Base-by-base conservation (phyloP, 1,140 invertebrate species). In the Frieseomelitta varia region DNA sequence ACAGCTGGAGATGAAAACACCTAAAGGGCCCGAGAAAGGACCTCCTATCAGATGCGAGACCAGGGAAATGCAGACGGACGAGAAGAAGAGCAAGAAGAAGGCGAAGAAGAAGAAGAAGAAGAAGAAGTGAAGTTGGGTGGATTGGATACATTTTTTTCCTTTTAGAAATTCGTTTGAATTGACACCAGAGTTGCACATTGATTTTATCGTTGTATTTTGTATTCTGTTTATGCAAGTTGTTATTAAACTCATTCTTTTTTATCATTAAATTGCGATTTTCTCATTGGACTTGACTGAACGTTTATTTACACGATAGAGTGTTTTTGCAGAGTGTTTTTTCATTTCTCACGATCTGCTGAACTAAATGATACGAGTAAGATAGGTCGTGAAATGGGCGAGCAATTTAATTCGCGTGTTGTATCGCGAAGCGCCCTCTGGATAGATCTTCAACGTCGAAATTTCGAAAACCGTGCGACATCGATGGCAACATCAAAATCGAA, bases 1-100 rank as follows among this genome's bases (percentile, higher is more conserved):
- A 65, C 94, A 95, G 67, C 51, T 95, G 53, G 94, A 95, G 61
- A 92, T 95, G 91, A 93, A 90, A 34, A 95, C 94, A 0, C 94
- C 94, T 0, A 94, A 94, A 34, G 93, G 92, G 0, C 79, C 81
- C 0, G 94, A 94, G 30, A 88, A 82, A n/a, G 79, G 91, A 10
- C 92, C 93, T 0, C 94, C 94, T 0, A 80, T 94, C 11, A 90
- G 93, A 47, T 92, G 90, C 27, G 94, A 95, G 51, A 95, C 94
- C 0, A 86, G 94, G 17, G 93, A 94, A 53, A 86, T 92, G 58
- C 94, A 95, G 67, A 94, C 94, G 0, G 94, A 95, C 0, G 91
- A 79, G 15, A 12, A 73, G n/a, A 21, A 67, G 72, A 17, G 56
- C 10, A 79, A 39, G 4, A 67, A 53, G 15, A 85, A 67, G 10